phyloP scores from a whole-genome alignment of 1,140 invertebrate genomes.

The Chelonus insularis region DNA sequence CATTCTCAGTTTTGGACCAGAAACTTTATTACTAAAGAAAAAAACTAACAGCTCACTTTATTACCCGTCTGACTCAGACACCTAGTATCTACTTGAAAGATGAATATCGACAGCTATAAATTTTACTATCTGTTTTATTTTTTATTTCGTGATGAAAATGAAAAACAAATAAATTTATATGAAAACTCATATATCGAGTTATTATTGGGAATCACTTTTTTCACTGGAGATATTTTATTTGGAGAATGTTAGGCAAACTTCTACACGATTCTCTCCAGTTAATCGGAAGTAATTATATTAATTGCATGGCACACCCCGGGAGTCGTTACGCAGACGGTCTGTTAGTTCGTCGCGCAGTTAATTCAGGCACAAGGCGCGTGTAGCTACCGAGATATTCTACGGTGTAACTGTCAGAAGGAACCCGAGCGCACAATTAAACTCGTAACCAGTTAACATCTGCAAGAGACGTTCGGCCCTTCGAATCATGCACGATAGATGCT shows the following conservation, averaged over 20 bases:
- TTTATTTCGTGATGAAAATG: too few relatives aligned
- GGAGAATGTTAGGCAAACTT: background rate
- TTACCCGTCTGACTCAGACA: background rate
- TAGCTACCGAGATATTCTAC: conserved; percentile 10
- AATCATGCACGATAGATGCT: background rate
- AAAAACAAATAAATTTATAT: too few relatives aligned
- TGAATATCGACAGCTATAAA: too few relatives aligned
- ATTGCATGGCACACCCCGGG: conserved; percentile 34
- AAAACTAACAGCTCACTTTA: background rate
- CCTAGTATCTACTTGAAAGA: background rate
- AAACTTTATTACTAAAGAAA: conserved; percentile 1
- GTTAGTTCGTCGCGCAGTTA: conserved; percentile 26
- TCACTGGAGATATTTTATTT: too few relatives aligned
- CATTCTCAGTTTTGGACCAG: conserved; percentile 1
- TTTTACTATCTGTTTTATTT: too few relatives aligned
- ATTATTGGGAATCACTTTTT: too few relatives aligned
- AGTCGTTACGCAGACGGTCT: conserved; percentile 25
- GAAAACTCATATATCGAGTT: too few relatives aligned
- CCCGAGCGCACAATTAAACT: conserved; percentile 39
- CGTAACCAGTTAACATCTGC: conserved; percentile 40
- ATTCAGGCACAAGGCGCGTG: conserved; percentile 21
- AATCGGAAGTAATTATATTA: conserved; percentile 46
- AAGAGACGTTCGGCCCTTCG: conserved; percentile 30
- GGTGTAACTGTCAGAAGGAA: conserved; percentile 33
- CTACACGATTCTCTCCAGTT: conserved; percentile 26